Evolutionary conservation across 2,797 vertebrate genomes (phyloP).

Genomic region (Mormyrops boulengeri): DNA sequence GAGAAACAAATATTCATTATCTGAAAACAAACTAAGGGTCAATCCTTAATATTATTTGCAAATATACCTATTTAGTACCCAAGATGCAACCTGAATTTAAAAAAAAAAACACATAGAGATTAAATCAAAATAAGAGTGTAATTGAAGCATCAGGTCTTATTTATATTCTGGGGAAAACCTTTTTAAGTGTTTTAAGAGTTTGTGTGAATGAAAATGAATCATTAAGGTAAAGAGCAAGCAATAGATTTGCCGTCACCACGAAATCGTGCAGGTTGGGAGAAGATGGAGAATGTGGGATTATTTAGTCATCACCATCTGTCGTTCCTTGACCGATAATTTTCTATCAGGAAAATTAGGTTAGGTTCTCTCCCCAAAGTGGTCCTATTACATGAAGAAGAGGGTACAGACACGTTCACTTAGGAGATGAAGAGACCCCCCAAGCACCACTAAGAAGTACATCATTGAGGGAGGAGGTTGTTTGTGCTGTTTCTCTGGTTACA

Average conservation of each 20-base stretch:
- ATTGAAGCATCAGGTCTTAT: background rate
- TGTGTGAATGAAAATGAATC: background rate
- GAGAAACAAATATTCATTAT: background rate
- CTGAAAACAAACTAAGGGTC: background rate
- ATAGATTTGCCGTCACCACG: background rate
- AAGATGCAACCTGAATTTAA: background rate
- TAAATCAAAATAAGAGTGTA: background rate
- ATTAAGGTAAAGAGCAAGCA: background rate
- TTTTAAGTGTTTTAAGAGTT: background rate
- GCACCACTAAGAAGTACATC: background rate
- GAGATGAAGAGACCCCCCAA: background rate
- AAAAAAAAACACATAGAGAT: background rate
- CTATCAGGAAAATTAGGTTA: background rate
- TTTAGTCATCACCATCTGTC: background rate
- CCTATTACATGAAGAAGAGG: background rate
- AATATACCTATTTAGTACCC: background rate
- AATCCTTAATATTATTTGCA: background rate
- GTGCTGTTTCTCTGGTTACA: constrained; percentile 3
- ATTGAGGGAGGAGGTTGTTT: background rate
- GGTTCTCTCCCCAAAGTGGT: background rate
- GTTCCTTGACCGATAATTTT: background rate
- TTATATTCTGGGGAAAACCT: background rate
- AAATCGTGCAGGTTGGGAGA: background rate
- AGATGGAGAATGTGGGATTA: background rate
- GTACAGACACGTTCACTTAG: background rate